These are phyloP conservation scores for Thalassophryne amazonica DNA, from an alignment of 2,797 vertebrate species.

Conservation along the genomic window DNA sequence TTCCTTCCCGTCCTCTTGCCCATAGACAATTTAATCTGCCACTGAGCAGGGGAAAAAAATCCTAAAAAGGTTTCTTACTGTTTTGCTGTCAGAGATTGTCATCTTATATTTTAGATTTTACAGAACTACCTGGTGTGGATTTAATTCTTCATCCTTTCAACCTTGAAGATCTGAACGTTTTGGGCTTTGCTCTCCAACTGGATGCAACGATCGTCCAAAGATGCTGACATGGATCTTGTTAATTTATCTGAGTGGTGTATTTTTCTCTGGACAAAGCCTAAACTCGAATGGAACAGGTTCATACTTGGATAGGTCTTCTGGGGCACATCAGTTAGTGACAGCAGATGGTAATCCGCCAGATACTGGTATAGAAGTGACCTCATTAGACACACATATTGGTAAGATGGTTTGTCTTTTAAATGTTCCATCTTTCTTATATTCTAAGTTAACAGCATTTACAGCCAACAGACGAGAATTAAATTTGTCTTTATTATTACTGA, in stretches of 20 bases:
- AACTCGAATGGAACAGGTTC: slow-evolving; percentile 14
- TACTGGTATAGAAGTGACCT: background rate
- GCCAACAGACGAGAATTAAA: background rate
- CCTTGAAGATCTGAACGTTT: background rate
- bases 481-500: background rate
- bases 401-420: slow-evolving; percentile 5
- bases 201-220: slow-evolving; percentile 3
- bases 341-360: background rate
- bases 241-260: slow-evolving; percentile 44
- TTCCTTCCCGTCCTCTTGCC: slow-evolving; percentile 20
- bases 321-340: slow-evolving; percentile 9
- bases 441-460: background rate
- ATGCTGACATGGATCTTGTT: slow-evolving; percentile 48
- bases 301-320: slow-evolving; percentile 2
- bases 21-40: slow-evolving; percentile 16
- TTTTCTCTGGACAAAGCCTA: slow-evolving; percentile 20
- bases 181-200: background rate
- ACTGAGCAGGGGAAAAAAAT: slow-evolving; percentile 1
- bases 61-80: background rate
- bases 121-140: slow-evolving; percentile 6
- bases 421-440: background rate
- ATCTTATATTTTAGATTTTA: background rate
- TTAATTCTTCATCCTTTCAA: background rate
- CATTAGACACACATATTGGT: slow-evolving; percentile 30
- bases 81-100: background rate